Base-by-base conservation (phyloP, 1,140 invertebrate species). In the Dreissena rostriformis region DNA sequence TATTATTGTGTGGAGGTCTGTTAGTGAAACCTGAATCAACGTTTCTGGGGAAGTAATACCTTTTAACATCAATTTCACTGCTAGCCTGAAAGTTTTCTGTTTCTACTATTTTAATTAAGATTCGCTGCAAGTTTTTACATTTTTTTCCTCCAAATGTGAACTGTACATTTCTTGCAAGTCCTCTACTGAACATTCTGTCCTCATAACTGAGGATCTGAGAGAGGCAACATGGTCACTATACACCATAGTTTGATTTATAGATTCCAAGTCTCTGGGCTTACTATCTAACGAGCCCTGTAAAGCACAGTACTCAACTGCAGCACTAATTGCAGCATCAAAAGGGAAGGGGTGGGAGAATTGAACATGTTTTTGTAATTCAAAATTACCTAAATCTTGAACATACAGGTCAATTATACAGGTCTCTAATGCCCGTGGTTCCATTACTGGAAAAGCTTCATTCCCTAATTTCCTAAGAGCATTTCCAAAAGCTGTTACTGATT, bases 391-490 rank as follows among this genome's bases (percentile, higher is more conserved):
- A 15, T 29, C 70, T 19, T 51, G 26, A 22, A 72, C 51, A 24
- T 72, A 72, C n/a, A 51, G 70, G 51, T 77, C 75, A 65, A 77
- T 67, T 19, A 77, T 51, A 24, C 63, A 67, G n/a, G 75, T 66
- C 52, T 77, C 61, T 52, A 77, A 77, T 19, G 57, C 57, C 14
- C 6, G 15, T 66, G 15, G 29, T 14, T 57, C 55, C 26, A 77
- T 77, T 26, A 1, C 39, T 15, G 76, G 83, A 68, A 79, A 85
- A 2, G 83, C 83, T 39, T 52, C 29, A 14, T 72, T 49, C 12
- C 55, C 83, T 53, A 81, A 65, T 57, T 70, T 72, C 17, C 84
- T 61, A 15, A 85, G n/a, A 0, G 68, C 28, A 77, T 81, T 81
- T 49, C 72, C 77, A 49, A 74, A 85, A 65, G 80, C 72, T 29